Conservation (phyloP, 2,888 invertebrate genomes). For the Argyra leucocephala region DNA sequence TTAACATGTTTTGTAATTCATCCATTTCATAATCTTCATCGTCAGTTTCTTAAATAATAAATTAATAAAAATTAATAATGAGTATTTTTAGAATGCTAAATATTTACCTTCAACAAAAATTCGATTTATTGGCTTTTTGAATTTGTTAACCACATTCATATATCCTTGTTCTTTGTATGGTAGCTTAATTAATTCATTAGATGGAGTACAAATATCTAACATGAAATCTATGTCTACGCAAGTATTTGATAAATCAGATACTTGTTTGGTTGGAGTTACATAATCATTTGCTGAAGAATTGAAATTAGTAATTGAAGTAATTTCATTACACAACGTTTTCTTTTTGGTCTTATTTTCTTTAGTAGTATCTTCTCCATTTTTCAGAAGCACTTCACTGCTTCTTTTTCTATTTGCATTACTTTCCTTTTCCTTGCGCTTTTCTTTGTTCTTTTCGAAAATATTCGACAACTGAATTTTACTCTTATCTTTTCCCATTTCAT, state of each 20-base stretch:
- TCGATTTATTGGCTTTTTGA: background rate
- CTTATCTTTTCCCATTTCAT: background rate
- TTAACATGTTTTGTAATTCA: too few relatives aligned
- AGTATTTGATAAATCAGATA: background rate
- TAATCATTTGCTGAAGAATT: too few relatives aligned
- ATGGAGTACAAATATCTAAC: background rate
- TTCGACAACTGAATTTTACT: background rate
- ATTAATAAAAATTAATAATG: background rate
- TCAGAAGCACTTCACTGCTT: too few relatives aligned
- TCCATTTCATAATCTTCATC: background rate
- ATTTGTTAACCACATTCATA: background rate
- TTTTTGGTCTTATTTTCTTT: background rate
- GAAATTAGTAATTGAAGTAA: background rate
- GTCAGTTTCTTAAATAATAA: background rate
- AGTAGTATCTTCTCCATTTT: too few relatives aligned
- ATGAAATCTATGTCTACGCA: background rate
- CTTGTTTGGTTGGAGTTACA: background rate
- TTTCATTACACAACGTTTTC: background rate
- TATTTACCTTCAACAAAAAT: background rate
- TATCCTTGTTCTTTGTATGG: background rate
- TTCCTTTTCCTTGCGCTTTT: background rate
- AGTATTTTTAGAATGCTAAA: background rate
- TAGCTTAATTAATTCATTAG: background rate
- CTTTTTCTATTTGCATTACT: background rate
- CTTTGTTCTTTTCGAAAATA: background rate